Conservation (phyloP, 2,113 vertebrate genomes). For the Ursus arctos region DNA sequence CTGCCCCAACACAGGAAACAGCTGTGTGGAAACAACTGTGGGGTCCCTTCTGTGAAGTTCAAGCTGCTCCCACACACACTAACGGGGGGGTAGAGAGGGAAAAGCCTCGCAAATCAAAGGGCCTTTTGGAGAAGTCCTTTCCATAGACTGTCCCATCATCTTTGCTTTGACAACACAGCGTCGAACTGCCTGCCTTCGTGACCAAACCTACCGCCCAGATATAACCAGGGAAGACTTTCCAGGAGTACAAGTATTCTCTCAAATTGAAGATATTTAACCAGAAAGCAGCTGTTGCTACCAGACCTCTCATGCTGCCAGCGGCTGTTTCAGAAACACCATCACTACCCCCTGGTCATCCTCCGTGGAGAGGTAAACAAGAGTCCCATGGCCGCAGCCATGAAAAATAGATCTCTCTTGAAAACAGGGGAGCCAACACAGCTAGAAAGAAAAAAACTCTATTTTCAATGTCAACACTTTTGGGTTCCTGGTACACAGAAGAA, state of each 20-base stretch:
- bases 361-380: constrained; percentile 55
- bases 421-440: constrained; percentile 69
- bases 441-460: constrained; percentile 85
- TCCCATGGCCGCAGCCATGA: constrained; percentile 72
- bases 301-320: neutral
- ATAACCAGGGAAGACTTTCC: neutral
- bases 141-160: neutral
- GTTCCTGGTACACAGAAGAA: constrained; percentile 84
- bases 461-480: constrained; percentile 82
- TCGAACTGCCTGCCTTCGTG: neutral
- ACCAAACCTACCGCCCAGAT: neutral
- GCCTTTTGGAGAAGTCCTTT: neutral
- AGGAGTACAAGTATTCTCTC: neutral
- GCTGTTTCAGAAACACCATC: constrained; percentile 71
- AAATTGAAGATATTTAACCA: constrained; percentile 20
- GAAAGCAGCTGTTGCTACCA: constrained; percentile 25
- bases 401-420: constrained; percentile 81
- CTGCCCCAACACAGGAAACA: constrained; percentile 30
- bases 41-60: constrained; percentile 33
- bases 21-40: constrained; percentile 66
- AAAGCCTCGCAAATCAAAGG: neutral
- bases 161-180: neutral
- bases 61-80: neutral
- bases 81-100: neutral
- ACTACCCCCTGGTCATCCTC: neutral